These are phyloP conservation scores for Polydrusus pterygomalis DNA, from an alignment of 2,888 invertebrate species.

Conservation along the genomic window DNA sequence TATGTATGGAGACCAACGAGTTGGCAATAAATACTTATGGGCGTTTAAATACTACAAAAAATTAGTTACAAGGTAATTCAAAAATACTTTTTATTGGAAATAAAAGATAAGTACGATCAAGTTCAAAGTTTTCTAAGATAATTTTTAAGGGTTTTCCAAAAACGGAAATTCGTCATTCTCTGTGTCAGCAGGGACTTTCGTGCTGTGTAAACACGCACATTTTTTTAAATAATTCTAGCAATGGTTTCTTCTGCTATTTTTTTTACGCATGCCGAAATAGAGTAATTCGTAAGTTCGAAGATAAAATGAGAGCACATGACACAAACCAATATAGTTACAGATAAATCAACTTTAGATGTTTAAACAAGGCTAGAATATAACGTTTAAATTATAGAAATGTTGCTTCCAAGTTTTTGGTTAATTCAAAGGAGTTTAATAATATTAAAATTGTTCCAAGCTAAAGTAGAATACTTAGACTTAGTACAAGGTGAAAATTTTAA, in stretches of 20 bases:
- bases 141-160: too few relatives aligned
- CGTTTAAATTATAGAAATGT: conserved; percentile 23
- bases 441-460: conserved; percentile 27
- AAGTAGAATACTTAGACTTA: conserved; percentile 24
- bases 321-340: background rate
- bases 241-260: background rate
- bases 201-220: too few relatives aligned
- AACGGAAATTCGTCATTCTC: too few relatives aligned
- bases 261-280: background rate
- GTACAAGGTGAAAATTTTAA: background rate
- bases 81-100: conserved; percentile 3
- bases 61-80: conserved; percentile 18
- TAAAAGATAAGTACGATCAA: background rate
- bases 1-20: conserved; percentile 35
- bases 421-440: conserved; percentile 38
- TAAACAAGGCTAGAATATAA: conserved; percentile 9
- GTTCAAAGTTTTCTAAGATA: background rate
- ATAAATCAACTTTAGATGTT: background rate
- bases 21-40: conserved; percentile 45
- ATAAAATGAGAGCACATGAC: background rate
- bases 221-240: background rate
- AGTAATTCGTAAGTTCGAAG: background rate
- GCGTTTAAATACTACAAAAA: conserved; percentile 48
- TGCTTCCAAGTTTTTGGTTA: conserved; percentile 34
- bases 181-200: too few relatives aligned